Base-by-base conservation (phyloP, 2,888 invertebrate species). In the Herminia tarsipennalis region DNA sequence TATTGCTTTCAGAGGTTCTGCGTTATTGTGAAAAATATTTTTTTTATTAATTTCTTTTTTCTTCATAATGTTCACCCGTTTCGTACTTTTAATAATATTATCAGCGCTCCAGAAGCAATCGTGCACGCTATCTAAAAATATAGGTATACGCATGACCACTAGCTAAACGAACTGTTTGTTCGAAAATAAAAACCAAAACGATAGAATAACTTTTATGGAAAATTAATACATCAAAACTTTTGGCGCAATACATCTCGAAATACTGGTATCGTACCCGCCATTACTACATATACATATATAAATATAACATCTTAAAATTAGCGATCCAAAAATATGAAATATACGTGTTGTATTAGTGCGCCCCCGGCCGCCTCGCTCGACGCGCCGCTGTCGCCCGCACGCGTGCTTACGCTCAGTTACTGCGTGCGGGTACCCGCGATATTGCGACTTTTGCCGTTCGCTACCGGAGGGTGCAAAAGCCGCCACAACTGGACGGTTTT, bases 281-380 rank as follows among this genome's bases (percentile, higher is more conserved):
- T 80, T 75, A 84, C 89, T 89, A 90, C 90, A 87, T 89, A 88
- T 89, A 90, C 83, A 91, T 90, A 90, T 90, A 88, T 90, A 91
- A 91, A 91, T 91, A 90, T 90, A 91, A 89, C 88, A 87, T 91
- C 91, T 90, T 91, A 91, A 91, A 90, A 89, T 89, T 90, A 91
- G 91, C 90, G 83, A 90, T 91, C 91, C 91, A 91, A 91, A 91
- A 91, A 91, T 91, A 91, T 88, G 88, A 91, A 91, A 89, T 91
- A 90, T 91, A 88, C 90, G 86, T 84, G 84, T 85, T 84, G 86
- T 86, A 81, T 85, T 82, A 82, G 83, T 81, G 85, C 88, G 84
- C 88, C 89, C 85, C 81, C 84, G 76, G 86, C 82, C 82, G 81
- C 75, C 73, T 17, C 33, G 73, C 81, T 78, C 79, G 76, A 64